Evolutionary conservation across 2,113 vertebrate genomes (phyloP).

Genomic region (Periophthalmus modestus): DNA sequence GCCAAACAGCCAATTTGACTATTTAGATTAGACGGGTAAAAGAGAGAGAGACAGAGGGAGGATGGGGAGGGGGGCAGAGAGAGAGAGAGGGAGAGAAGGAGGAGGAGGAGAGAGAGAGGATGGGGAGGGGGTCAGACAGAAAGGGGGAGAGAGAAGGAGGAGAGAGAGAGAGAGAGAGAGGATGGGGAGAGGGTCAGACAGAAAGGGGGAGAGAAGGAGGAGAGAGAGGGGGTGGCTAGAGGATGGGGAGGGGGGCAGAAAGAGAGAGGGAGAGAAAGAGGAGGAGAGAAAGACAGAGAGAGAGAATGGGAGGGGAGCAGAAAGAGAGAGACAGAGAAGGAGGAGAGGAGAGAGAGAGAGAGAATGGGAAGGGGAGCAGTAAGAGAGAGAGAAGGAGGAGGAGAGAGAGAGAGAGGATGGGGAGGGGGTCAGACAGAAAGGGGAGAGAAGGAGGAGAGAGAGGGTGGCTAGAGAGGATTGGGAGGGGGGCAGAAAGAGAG

Average conservation of each 20-base stretch:
- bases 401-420: too few species aligned
- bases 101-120: too few species aligned
- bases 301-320: too few species aligned
- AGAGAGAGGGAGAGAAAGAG: background rate
- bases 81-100: background rate
- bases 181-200: background rate
- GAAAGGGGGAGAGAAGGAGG: too few species aligned
- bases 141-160: background rate
- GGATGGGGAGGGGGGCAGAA: background rate
- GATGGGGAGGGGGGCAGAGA: background rate
- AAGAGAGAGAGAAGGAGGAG: background rate
- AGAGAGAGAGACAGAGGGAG: background rate
- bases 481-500: background rate
- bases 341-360: background rate
- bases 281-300: too few species aligned
- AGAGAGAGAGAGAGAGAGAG: too few species aligned
- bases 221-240: too few species aligned
- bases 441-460: background rate
- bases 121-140: background rate
- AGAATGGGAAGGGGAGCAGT: too few species aligned
- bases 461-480: too few species aligned
- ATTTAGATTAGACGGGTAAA: background rate
- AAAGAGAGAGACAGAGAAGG: too few species aligned
- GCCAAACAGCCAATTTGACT: background rate
- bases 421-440: background rate